Evolutionary conservation across 1,140 invertebrate species (phyloP).

Genomic region (Habropoda laboriosa): DNA sequence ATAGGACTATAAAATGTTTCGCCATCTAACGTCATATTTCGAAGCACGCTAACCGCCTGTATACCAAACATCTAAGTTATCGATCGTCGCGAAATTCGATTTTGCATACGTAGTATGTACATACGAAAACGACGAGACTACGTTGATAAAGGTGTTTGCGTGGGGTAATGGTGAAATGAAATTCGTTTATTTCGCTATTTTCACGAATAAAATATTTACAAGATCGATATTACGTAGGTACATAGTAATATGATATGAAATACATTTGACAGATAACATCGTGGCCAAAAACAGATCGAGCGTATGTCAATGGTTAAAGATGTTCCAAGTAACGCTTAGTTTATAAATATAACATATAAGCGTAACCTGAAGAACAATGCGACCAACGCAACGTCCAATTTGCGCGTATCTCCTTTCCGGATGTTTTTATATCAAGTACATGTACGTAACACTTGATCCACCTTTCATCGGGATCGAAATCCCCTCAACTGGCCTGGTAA

Average conservation of each 20-base stretch:
- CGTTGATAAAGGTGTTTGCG: too few species aligned
- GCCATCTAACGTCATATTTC: neutral
- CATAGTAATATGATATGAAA: neutral
- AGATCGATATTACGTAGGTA: neutral
- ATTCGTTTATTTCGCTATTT: constrained; percentile 8
- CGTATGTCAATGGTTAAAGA: neutral
- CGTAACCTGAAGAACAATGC: neutral
- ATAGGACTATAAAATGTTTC: neutral
- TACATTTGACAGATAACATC: neutral
- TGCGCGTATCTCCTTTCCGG: too few species aligned
- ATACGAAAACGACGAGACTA: neutral
- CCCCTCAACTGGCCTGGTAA: too few species aligned
- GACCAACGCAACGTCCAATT: too few species aligned
- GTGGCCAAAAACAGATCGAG: neutral
- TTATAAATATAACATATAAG: neutral
- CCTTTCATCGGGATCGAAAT: too few species aligned
- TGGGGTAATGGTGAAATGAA: neutral
- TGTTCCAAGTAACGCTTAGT: neutral
- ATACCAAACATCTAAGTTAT: neutral
- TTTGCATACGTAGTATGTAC: too few species aligned
- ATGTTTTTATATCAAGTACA: too few species aligned
- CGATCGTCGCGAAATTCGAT: neutral
- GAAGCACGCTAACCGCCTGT: neutral
- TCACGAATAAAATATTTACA: constrained; percentile 29
- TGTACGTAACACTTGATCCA: too few species aligned